These are phyloP conservation scores for Leptobrachium leishanense DNA, from an alignment of 2,113 vertebrate species.

Conservation along the genomic window DNA sequence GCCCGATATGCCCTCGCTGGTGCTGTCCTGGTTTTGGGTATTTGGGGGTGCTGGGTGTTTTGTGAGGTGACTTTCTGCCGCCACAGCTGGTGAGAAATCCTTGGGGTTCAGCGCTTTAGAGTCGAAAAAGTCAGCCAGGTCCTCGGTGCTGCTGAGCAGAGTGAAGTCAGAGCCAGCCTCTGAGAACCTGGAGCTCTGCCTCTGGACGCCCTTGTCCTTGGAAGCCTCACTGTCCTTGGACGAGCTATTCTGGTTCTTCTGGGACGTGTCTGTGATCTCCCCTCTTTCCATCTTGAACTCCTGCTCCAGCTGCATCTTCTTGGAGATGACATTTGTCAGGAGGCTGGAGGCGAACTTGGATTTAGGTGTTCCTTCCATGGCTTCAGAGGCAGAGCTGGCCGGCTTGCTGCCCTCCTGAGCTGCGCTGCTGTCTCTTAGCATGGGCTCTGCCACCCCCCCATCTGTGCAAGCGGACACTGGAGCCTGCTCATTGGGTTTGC, in stretches of 20 bases:
- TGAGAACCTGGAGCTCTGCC: slow-evolving; percentile 75
- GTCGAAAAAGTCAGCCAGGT: slow-evolving; percentile 58
- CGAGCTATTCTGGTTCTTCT: slow-evolving; percentile 35
- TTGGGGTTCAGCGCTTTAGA: slow-evolving; percentile 70
- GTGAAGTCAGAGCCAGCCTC: slow-evolving; percentile 76
- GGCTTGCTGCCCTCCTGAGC: slow-evolving; percentile 57
- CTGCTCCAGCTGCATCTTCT: slow-evolving; percentile 95
- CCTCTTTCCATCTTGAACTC: slow-evolving; percentile 96
- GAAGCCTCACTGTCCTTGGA: slow-evolving; percentile 60
- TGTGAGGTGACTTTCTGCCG: background rate
- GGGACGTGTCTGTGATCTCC: slow-evolving; percentile 80
- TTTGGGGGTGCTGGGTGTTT: slow-evolving; percentile 36
- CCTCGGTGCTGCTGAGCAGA: slow-evolving; percentile 62
- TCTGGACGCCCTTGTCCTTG: slow-evolving; percentile 61
- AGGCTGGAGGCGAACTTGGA: slow-evolving; percentile 88
- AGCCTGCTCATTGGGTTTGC: slow-evolving; percentile 62
- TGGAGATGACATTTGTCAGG: slow-evolving; percentile 93
- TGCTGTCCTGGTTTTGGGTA: slow-evolving; percentile 62
- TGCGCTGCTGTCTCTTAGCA: slow-evolving; percentile 57
- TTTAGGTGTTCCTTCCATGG: slow-evolving; percentile 80
- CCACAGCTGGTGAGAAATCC: slow-evolving; percentile 57
- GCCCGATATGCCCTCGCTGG: slow-evolving; percentile 78
- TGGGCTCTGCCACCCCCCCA: slow-evolving; percentile 70
- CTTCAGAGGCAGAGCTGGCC: slow-evolving; percentile 57
- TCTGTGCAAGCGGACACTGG: slow-evolving; percentile 72